Evolutionary conservation across 1,140 invertebrate species (phyloP), one percentile per base, ranked within the genome.

Genomic region (Dysdera silvatica): DNA sequence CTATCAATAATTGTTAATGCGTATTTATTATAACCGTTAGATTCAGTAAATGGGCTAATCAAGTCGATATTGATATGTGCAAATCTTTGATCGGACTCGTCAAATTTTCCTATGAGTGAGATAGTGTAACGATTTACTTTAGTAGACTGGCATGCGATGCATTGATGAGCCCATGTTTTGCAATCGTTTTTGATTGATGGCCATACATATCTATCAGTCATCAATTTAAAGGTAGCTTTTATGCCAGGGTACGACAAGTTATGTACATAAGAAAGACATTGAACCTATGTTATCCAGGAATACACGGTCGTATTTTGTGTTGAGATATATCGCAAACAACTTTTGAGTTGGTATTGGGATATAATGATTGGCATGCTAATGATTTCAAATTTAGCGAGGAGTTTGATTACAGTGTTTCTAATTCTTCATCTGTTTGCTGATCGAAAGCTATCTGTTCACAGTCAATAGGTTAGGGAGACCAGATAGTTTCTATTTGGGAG

Each of bases 41-140:
- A 69, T 4, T 51, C 52, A 18, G 77, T 75, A 2, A 82, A 51
- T 0, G 75, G 79, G 0, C 78, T 76, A n/a, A n/a, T n/a, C n/a
- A n/a, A n/a, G n/a, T n/a, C n/a, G n/a, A 81, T 65, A 66, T 82
- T 75, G 0, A 81, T 65, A 54, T 79, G 74, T 2, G 68, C 45
- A 55, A 80, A 79, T 26, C 61, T 28, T 5, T n/a, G 7, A 16
- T 24, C 8, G 6, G 41, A 32, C 10, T 20, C 7, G 5, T 61
- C 14, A 41, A 64, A 64, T 8, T 14, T 35, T 18, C 8, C 47
- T 18, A 49, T 28, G 2, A 72, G 65, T 14, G 20, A 28, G 33
- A 29, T 61, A 6, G 62, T 66, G 41, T 67, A 62, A 24, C 65
- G 26, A 4, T n/a, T 26, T 3, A 65, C 26, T 41, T 67, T 67